Base-by-base conservation (phyloP, 1,140 invertebrate species). In the Drosophila hydei region DNA sequence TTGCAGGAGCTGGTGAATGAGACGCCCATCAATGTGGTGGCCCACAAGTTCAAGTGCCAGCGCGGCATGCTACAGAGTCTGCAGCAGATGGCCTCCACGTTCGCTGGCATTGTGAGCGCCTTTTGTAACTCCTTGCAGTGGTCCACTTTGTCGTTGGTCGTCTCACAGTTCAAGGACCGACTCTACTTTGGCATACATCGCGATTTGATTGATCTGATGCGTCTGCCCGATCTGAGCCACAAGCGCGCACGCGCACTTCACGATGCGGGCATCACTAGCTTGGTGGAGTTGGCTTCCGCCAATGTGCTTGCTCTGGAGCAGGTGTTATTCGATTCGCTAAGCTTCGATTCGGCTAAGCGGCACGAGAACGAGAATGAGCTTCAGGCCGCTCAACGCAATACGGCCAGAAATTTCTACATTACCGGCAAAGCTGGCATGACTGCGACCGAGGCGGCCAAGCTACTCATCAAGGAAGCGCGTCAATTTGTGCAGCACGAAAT, bases 101-200 rank as follows among this genome's bases (percentile, higher is more conserved):
- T 99, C 95, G 97, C 98, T 54, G 98, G 98, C 95, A 94, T 92
- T 87, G 96, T 99, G 0, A 97, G 97, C 2, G 95, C 96, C 18
- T 99, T 99, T 92, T 98, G 97, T 92, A 94, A 94, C 77, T 95
- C 97, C 50, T 92, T 99, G n/a, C 96, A 98, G 3, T 99, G 98
- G 98, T 94, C 94, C 56, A 97, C 95, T 85, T 93, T 99, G 60
- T 96, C 98, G 91, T 92, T 98, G 27, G 92, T 99, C 2, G 94
- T 99, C 11, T 95, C 95, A 4, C 96, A 99, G 92, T 99, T 99
- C 92, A 97, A 99, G 93, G 95, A 96, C 75, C 94, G 99, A 14
- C 93, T 99, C 19, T 96, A 97, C 76, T 99, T 99, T 92, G 99
- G 98, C 9, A 96, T 99, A 27, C 96, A 97, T 77, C 94, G 96